These are phyloP conservation scores for Pristionchus fissidentatus DNA, from an alignment of 2,888 invertebrate species.

Conservation along the genomic window DNA sequence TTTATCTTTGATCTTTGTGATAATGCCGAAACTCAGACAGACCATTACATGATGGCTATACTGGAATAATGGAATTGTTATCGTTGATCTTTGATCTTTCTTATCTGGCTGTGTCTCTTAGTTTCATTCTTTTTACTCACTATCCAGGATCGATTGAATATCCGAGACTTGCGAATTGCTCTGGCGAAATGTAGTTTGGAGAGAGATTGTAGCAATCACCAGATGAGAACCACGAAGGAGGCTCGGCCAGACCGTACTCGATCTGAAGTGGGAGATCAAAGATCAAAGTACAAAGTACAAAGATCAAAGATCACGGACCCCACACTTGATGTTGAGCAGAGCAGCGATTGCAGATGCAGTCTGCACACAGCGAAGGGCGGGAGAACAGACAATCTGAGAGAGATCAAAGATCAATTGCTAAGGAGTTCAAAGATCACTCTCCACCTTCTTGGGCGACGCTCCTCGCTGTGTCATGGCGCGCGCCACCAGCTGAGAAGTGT, in stretches of 20 bases:
- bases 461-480: conserved; percentile 27
- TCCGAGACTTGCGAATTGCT: conserved; percentile 13
- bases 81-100: too few species aligned
- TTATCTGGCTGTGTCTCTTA: too few species aligned
- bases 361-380: conserved; percentile 58
- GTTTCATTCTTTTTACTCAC: conserved; percentile 21
- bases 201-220: not conserved
- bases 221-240: conserved; percentile 47
- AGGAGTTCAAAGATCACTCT: not conserved
- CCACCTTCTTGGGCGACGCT: conserved; percentile 21
- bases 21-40: too few species aligned
- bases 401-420: not conserved
- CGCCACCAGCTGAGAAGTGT: conserved; percentile 42
- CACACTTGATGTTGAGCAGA: conserved; percentile 31
- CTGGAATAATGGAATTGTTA: too few species aligned
- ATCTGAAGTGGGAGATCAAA: conserved; percentile 40
- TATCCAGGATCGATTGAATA: conserved; percentile 51
- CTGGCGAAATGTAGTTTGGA: conserved; percentile 40
- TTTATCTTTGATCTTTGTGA: too few species aligned
- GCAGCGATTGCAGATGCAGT: conserved; percentile 56
- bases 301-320: conserved; percentile 15
- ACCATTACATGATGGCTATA: too few species aligned
- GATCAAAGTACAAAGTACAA: not conserved
- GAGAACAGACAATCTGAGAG: conserved; percentile 51
- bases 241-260: conserved; percentile 59